Evolutionary conservation across 2,888 invertebrate species (phyloP).

Genomic region (Octodonta nipae): DNA sequence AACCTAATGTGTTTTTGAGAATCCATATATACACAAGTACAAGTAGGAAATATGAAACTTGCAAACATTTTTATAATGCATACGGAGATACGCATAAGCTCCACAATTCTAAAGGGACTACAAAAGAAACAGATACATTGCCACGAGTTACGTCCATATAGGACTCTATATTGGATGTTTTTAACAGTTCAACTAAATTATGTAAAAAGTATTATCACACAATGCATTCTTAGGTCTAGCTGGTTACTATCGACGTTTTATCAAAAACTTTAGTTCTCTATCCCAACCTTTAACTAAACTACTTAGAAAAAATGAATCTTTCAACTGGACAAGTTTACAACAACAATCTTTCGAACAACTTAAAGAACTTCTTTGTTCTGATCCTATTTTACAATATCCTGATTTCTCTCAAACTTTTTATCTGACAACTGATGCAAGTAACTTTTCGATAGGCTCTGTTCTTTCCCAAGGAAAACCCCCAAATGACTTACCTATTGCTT

Average conservation of each 20-base stretch:
- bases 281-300: slow-evolving; percentile 13
- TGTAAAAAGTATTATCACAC: too few species aligned
- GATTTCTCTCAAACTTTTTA: slow-evolving; percentile 21
- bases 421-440: slow-evolving; percentile 26
- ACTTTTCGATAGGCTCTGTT: slow-evolving; percentile 16
- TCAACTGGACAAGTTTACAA: slow-evolving; percentile 11
- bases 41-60: too few species aligned
- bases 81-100: too few species aligned
- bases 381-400: slow-evolving; percentile 20
- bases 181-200: too few species aligned
- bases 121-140: too few species aligned
- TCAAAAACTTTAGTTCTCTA: slow-evolving; percentile 12
- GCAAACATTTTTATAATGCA: too few species aligned
- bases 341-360: slow-evolving; percentile 15
- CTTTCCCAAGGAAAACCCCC: too few species aligned
- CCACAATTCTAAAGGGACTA: too few species aligned
- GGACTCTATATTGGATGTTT: too few species aligned
- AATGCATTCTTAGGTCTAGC: slow-evolving; percentile 16
- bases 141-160: too few species aligned
- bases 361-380: slow-evolving; percentile 9
- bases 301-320: slow-evolving; percentile 9
- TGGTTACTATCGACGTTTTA: slow-evolving; percentile 13
- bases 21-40: too few species aligned
- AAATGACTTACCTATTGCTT: slow-evolving; percentile 27
- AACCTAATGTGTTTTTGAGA: too few species aligned